Conservation (phyloP, 2,797 vertebrate species). For the Pipistrellus kuhlii region DNA sequence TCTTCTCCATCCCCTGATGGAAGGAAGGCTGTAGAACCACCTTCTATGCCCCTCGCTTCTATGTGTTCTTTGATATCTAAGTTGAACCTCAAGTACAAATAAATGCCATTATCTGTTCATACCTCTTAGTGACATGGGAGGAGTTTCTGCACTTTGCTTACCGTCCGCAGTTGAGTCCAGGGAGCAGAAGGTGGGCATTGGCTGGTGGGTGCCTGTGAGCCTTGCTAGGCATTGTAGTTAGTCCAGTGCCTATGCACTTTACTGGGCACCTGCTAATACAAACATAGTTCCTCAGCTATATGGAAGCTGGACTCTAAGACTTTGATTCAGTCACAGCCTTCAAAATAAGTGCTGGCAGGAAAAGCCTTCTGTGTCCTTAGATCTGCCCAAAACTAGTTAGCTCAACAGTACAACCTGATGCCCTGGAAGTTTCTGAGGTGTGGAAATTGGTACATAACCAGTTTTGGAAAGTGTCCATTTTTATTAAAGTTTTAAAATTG, state of each 20-base stretch:
- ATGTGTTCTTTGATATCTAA: background rate
- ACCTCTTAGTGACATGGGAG: background rate
- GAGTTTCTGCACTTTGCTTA: background rate
- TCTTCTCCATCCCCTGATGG: background rate
- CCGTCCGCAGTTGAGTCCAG: background rate
- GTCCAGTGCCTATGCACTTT: background rate
- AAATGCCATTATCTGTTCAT: background rate
- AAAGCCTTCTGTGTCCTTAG: background rate
- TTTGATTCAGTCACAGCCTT: background rate
- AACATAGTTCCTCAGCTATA: background rate
- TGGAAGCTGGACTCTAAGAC: background rate
- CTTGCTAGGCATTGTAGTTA: constrained; percentile 8
- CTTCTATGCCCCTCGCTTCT: accelerated
- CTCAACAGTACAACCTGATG: background rate
- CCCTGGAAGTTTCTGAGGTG: background rate
- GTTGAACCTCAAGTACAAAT: background rate
- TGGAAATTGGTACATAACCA: background rate
- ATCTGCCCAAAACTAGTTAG: background rate
- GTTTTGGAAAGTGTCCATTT: background rate
- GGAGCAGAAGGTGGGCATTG: background rate
- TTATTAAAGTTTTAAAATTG: constrained; percentile 17
- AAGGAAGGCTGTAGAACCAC: background rate
- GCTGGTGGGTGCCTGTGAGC: background rate
- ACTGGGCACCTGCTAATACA: background rate
- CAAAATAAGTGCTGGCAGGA: background rate